phyloP scores from a whole-genome alignment of 2,888 invertebrate species.

The Syrphus vitripennis region DNA sequence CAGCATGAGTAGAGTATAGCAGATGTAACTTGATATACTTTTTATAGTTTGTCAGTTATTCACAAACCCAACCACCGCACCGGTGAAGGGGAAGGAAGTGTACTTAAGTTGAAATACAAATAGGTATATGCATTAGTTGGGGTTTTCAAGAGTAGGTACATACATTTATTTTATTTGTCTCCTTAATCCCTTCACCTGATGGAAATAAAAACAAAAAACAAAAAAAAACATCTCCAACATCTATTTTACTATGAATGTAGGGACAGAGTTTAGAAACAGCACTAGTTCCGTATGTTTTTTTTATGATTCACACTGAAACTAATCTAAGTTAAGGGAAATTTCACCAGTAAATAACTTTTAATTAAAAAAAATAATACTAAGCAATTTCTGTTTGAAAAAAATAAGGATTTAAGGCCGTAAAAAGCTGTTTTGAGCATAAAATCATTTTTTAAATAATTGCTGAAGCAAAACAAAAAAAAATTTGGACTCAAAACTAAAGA shows the following conservation, averaged over 20 bases:
- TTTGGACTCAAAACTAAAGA: too few species aligned
- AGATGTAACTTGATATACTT: conserved; percentile 47
- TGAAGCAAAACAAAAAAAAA: too few species aligned
- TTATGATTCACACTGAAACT: conserved; percentile 19
- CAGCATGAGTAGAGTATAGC: conserved; percentile 19
- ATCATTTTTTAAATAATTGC: too few species aligned
- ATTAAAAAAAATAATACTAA: background rate
- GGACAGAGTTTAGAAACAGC: conserved; percentile 9
- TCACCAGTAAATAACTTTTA: background rate
- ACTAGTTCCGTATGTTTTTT: conserved; percentile 26
- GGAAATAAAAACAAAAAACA: too few species aligned
- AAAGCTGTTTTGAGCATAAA: too few species aligned
- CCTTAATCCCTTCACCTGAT: background rate
- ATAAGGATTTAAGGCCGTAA: too few species aligned
- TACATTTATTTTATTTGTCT: background rate
- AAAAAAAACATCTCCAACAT: background rate
- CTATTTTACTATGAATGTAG: background rate
- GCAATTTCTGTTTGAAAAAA: too few species aligned
- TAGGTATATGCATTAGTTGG: conserved; percentile 46
- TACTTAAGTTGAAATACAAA: conserved; percentile 16
- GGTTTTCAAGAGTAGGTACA: background rate
- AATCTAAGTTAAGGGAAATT: background rate
- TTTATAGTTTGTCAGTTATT: conserved; percentile 38
- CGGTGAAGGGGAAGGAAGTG: background rate
- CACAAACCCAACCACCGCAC: background rate